These are phyloP conservation scores for Helogale parvula DNA, from an alignment of 2,113 vertebrate genomes.

Conservation along the genomic window DNA sequence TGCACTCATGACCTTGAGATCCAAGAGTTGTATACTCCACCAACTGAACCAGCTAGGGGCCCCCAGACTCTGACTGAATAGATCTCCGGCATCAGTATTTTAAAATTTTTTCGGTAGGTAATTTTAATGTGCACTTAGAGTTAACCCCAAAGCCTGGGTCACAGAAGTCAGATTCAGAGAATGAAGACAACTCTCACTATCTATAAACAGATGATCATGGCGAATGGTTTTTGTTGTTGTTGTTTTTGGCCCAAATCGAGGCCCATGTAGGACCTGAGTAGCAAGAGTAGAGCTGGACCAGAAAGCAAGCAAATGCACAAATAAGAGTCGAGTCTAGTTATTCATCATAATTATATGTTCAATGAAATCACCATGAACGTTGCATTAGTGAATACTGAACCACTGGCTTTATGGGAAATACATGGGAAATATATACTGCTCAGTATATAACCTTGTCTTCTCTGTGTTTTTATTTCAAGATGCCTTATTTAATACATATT, in stretches of 20 bases:
- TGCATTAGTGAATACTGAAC: neutral
- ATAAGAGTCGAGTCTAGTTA: neutral
- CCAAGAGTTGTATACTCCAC: too few species aligned
- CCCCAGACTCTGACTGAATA: neutral
- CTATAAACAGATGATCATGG: neutral
- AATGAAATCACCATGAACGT: neutral
- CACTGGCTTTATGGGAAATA: neutral
- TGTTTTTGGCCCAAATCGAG: neutral
- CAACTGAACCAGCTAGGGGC: too few species aligned
- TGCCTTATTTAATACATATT: neutral
- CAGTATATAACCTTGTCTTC: neutral
- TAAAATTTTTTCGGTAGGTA: neutral
- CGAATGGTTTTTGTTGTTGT: neutral
- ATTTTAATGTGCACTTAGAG: neutral
- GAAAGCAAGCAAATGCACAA: neutral
- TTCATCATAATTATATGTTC: neutral
- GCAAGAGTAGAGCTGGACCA: neutral
- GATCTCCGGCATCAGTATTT: neutral
- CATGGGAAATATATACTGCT: neutral
- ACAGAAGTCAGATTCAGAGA: neutral
- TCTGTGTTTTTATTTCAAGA: neutral
- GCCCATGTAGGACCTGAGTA: neutral
- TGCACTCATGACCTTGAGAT: too few species aligned
- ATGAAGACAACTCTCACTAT: neutral
- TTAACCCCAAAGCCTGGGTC: neutral